Base-by-base conservation (phyloP, 2,113 vertebrate genomes). In the Toxostoma redivivum region DNA sequence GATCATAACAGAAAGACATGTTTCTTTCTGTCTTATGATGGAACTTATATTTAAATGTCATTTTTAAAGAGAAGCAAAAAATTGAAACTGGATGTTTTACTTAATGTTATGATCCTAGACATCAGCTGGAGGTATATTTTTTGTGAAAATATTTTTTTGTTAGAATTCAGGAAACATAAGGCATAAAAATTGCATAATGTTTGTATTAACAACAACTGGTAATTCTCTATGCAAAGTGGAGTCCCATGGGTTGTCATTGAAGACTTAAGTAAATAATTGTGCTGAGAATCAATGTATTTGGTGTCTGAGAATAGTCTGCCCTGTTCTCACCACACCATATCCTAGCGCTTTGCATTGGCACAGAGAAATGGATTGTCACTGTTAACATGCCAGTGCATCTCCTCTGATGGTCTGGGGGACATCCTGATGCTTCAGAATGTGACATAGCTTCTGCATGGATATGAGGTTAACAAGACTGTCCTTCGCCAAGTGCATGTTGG, bases 331-430 rank as follows among this genome's bases (percentile, higher is more conserved):
- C 17, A 42, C 42, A 11, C 12, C 12, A 11, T 35, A 27, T 78
- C 0, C 0, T 73, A 25, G 47, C 7, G 2, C 19, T 69, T 71
- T 88, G 19, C 42, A 27, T n/a, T 86, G 69, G 18, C 38, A 57
- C 25, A 83, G 58, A 30, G 58, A 48, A 61, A 20, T 24, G 25
- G 19, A 6, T 48, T 40, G 25, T 82, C 17, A 16, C 15, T 73
- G 47, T 65, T 53, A 86, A 62, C 13, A 4, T 48, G 6, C 8
- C 15, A n/a, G 19, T 51, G 54, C 8, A 25, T 73, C n/a, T 82
- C 22, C 10, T 56, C 44, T 71, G 24, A 20, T 54, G 61, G 12
- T 48, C 38, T 64, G 42, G 18, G 18, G 27, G 30, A 42, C 40
- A 10, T 61, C 19, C 40, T n/a, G 58, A 23, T 76, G 31, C 50